Base-by-base conservation (phyloP, 2,797 vertebrate species). In the Poliocrania exsul region DNA sequence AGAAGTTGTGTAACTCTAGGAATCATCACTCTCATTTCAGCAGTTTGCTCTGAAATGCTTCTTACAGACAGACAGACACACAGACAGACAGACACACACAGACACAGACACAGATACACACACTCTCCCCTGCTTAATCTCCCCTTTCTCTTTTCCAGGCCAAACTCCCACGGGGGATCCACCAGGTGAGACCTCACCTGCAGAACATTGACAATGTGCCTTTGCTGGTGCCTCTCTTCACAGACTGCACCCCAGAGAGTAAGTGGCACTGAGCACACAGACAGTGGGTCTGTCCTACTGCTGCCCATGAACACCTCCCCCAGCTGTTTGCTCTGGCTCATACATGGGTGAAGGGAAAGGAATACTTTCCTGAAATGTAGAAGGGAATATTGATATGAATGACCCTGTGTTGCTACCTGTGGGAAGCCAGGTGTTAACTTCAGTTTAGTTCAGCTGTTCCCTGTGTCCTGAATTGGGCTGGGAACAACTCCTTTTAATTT, bases 151-250 rank as follows among this genome's bases (percentile, higher is more conserved):
- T 64, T 69, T 86, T 95, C 56, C 96, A 99, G 99, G 99, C 99
- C 93, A 99, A 99, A 97, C 98, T 99, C 47, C 99, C 99, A 78
- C 98, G 99, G 51, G 99, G 99, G 28, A 99, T 99, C 97, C 99
- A 99, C 96, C 99, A 99, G 97, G 99, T 99, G 86, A 99, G 99
- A 81, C 99, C 99, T 92, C 99, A 99, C 96, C 96, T 99, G 96
- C 99, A 99, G 97, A 99, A 99, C 98, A 99, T 99, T 9, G 99
- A 99, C 97, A 99, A 99, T 0, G 99, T 99, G 96, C 99, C 99
- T 97, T 98, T 99, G 86, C 97, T 99, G 75, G 99, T 99, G 92
- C 99, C 99, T 6, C 99, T 99, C 86, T 99, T 99, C 97, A 99
- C 99, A 10, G 99, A 99, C 98, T 99, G 99, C 95, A 99, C 99